A percentile compares a stretch with the other conserved stretches of the same genome.
phyloP scores from a whole-genome alignment of 2,113 vertebrate species.

The Sturnira hondurensis region DNA sequence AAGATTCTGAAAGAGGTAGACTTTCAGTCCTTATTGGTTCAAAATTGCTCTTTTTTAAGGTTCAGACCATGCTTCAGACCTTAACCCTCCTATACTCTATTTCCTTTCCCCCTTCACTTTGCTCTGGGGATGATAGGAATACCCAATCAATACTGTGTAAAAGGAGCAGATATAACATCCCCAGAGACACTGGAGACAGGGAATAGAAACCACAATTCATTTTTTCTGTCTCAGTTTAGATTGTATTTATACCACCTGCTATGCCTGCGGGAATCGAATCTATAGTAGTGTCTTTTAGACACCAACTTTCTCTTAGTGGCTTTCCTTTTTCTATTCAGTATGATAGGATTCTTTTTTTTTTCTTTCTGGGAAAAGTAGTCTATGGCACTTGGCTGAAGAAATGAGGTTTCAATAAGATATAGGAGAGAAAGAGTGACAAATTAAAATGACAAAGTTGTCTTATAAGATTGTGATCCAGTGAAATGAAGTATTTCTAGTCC shows the following conservation, averaged over 20 bases:
- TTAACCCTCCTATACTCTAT: constrained; percentile 58
- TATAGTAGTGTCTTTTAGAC: constrained; percentile 77
- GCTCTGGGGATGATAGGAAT: constrained; percentile 50
- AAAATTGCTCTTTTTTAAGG: constrained; percentile 60
- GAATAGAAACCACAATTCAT: constrained; percentile 69
- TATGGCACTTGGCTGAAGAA: constrained; percentile 78
- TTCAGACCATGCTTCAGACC: constrained; percentile 38
- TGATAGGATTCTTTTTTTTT: constrained; percentile 74
- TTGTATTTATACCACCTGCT: constrained; percentile 75
- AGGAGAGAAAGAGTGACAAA: constrained; percentile 81
- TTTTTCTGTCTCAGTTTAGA: constrained; percentile 66
- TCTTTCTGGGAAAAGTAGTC: constrained; percentile 75
- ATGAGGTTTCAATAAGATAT: constrained; percentile 68
- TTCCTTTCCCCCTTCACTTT: constrained; percentile 48
- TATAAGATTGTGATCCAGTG: constrained; percentile 80
- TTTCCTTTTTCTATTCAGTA: constrained; percentile 76
- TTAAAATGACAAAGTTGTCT: constrained; percentile 86
- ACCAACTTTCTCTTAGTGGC: constrained; percentile 75
- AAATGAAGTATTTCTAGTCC: constrained; percentile 81
- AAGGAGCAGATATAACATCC: constrained; percentile 70
- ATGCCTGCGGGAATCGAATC: constrained; percentile 71
- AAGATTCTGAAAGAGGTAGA: neutral
- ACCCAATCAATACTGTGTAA: constrained; percentile 50
- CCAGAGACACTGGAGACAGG: constrained; percentile 12
- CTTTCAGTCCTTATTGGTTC: constrained; percentile 55